These are phyloP conservation scores for Acanthornis magna DNA, from an alignment of 2,797 vertebrate genomes.

Conservation along the genomic window DNA sequence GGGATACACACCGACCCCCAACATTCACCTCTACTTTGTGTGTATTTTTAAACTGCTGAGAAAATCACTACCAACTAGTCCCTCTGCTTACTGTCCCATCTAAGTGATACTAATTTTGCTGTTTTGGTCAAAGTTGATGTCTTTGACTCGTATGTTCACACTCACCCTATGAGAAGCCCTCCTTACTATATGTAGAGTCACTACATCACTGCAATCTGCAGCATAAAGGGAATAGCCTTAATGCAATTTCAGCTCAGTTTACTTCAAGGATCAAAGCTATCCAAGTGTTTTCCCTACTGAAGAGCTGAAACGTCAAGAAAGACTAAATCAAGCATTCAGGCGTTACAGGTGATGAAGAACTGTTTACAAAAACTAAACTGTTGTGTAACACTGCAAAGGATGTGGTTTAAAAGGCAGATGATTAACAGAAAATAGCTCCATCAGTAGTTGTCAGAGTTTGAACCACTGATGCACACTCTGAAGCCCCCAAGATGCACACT, in stretches of 20 bases:
- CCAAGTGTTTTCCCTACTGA: not conserved
- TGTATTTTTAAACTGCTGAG: not conserved
- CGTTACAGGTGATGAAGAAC: not conserved
- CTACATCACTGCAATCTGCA: not conserved
- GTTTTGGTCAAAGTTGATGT: not conserved
- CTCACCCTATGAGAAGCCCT: not conserved
- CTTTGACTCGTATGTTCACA: not conserved
- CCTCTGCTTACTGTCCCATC: not conserved
- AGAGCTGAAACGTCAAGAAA: not conserved
- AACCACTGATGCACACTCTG: not conserved
- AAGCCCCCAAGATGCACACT: not conserved
- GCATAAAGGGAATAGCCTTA: not conserved
- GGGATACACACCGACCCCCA: not conserved
- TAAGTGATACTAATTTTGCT: not conserved
- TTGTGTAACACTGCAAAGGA: accelerated
- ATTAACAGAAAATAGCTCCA: not conserved
- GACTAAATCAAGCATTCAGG: not conserved
- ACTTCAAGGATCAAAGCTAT: not conserved
- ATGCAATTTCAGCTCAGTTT: not conserved
- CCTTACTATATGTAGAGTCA: not conserved
- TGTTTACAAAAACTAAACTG: not conserved
- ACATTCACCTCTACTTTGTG: not conserved
- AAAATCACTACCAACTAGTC: not conserved
- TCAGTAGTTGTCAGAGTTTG: not conserved
- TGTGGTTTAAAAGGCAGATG: not conserved